These are phyloP conservation scores for Xylophagus ater DNA, from an alignment of 2,888 invertebrate genomes.

Conservation along the genomic window DNA sequence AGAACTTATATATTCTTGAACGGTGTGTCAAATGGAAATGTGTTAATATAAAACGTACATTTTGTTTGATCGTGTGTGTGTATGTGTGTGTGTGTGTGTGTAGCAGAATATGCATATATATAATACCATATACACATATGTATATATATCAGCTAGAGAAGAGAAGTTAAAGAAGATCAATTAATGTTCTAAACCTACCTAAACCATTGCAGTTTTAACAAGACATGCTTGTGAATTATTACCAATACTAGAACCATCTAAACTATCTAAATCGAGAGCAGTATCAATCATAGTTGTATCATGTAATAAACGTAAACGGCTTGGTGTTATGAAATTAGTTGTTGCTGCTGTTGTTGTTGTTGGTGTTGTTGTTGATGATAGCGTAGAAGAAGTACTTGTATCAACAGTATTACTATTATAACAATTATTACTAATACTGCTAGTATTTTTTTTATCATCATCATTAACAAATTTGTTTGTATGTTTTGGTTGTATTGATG, in stretches of 20 bases:
- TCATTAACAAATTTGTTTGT: neutral
- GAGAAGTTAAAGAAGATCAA: too few relatives aligned
- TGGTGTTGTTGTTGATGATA: constrained; percentile 6
- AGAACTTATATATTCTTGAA: too few relatives aligned
- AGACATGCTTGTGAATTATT: constrained; percentile 56
- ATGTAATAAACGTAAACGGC: constrained; percentile 64
- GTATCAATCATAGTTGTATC: constrained; percentile 88
- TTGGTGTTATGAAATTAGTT: constrained; percentile 50
- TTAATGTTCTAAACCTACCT: too few relatives aligned
- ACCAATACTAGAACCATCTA: constrained; percentile 62
- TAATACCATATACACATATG: too few relatives aligned
- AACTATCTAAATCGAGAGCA: constrained; percentile 75
- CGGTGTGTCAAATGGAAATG: too few relatives aligned
- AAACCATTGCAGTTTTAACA: constrained; percentile 46
- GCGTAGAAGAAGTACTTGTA: neutral
- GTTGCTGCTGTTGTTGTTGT: neutral
- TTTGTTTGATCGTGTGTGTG: too few relatives aligned
- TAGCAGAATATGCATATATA: too few relatives aligned
- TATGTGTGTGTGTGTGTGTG: too few relatives aligned
- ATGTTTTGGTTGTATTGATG: too few relatives aligned
- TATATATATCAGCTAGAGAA: too few relatives aligned
- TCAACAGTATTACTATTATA: constrained; percentile 2
- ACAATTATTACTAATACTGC: constrained; percentile 1
- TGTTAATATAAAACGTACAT: too few relatives aligned
- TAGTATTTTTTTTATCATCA: constrained; percentile 5